A percentile compares a stretch with the other conserved stretches of the same genome.
Evolutionary conservation across 2,113 vertebrate species (phyloP).

Genomic region (Alligator mississippiensis): DNA sequence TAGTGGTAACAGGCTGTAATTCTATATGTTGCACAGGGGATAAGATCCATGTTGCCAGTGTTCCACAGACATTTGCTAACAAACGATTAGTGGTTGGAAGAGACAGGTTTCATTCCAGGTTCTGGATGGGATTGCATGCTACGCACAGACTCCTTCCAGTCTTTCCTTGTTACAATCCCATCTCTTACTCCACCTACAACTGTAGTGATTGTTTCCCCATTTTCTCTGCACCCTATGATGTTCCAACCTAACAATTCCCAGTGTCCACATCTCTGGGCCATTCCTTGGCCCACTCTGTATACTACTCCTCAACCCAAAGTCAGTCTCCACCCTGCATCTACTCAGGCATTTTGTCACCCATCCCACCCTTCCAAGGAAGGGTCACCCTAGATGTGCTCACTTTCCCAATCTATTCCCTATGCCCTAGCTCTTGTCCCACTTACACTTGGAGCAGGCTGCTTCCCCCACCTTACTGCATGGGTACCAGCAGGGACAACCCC

Average conservation of each 20-base stretch:
- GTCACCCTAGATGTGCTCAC: background rate
- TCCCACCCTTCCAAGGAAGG: background rate
- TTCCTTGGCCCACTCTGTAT: background rate
- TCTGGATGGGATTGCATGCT: background rate
- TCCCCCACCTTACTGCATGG: background rate
- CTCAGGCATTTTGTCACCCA: background rate
- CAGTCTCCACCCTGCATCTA: background rate
- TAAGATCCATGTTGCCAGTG: background rate
- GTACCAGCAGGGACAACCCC: background rate
- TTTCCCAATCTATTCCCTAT: background rate
- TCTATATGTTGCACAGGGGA: rapidly evolving
- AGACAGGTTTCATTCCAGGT: background rate
- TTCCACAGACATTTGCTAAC: background rate
- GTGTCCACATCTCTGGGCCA: background rate
- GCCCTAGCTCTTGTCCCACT: background rate
- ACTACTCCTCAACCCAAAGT: background rate
- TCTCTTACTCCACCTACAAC: background rate
- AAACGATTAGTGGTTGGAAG: background rate
- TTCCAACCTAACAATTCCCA: background rate
- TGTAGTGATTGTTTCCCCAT: background rate
- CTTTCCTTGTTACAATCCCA: background rate
- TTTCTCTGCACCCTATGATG: background rate
- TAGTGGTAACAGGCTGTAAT: background rate
- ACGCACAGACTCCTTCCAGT: background rate
- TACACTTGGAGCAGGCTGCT: background rate